phyloP scores from a whole-genome alignment of 2,888 invertebrate genomes.

The Dugesia japonica region DNA sequence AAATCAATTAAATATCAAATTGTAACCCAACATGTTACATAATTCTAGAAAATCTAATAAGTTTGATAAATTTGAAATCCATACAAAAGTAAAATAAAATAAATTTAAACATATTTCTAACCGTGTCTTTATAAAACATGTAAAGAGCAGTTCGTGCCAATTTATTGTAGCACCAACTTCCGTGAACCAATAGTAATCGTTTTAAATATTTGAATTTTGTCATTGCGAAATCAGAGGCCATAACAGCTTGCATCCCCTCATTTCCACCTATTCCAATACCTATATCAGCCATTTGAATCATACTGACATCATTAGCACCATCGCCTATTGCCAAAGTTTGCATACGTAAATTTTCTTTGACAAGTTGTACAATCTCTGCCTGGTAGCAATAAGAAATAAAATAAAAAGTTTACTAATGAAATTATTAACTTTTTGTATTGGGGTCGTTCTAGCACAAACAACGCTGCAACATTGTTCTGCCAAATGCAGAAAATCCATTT shows the following conservation, averaged over 20 bases:
- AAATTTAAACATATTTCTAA: not conserved
- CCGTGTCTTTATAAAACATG: constrained; percentile 33
- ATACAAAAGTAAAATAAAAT: too few species aligned
- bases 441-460: constrained; percentile 35
- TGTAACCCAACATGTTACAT: too few species aligned
- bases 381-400: not conserved
- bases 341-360: constrained; percentile 31
- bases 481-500: constrained; percentile 31
- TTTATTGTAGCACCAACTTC: constrained; percentile 31
- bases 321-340: constrained; percentile 35
- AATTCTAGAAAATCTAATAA: too few species aligned
- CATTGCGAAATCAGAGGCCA: constrained; percentile 34
- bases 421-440: constrained; percentile 33
- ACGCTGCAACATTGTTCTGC: constrained; percentile 32
- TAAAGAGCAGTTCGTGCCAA: constrained; percentile 33
- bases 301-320: constrained; percentile 35
- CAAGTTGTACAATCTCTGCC: constrained; percentile 31
- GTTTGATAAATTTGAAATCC: too few species aligned
- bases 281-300: constrained; percentile 34
- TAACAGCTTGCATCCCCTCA: constrained; percentile 35
- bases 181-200: constrained; percentile 33
- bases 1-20: too few species aligned
- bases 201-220: constrained; percentile 27
- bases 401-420: not conserved
- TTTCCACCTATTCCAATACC: constrained; percentile 34